Conservation (phyloP, 2,888 invertebrate species). For the Nebria salina region DNA sequence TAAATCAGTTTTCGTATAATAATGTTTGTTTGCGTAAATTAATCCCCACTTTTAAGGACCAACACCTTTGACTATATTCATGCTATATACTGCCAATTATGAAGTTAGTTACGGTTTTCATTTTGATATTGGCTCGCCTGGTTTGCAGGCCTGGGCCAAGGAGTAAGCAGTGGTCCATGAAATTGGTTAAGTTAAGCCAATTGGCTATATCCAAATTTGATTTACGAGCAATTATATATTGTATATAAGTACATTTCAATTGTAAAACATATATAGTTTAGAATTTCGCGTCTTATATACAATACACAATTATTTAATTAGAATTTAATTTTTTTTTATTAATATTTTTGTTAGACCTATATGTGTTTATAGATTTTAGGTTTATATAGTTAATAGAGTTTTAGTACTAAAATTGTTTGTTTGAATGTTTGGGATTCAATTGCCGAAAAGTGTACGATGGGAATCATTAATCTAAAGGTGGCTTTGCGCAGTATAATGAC, state of each 20-base stretch:
- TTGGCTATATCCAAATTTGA: neutral
- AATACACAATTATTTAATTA: too few species aligned
- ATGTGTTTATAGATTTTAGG: neutral
- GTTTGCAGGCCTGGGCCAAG: neutral
- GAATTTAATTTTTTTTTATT: too few species aligned
- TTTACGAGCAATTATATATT: neutral
- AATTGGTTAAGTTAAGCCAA: slow-evolving; percentile 3
- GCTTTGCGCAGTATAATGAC: neutral
- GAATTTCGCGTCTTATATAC: too few species aligned
- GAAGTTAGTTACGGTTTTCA: neutral
- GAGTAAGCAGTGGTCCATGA: slow-evolving; percentile 14
- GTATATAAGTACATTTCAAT: too few species aligned
- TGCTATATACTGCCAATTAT: neutral
- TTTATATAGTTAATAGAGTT: neutral
- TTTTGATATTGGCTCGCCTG: neutral
- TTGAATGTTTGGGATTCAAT: neutral
- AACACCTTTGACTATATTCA: neutral
- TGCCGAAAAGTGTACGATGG: neutral
- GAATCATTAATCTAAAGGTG: neutral
- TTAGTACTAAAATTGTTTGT: neutral
- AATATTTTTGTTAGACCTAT: neutral
- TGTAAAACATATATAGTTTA: too few species aligned
- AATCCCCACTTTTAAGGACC: neutral
- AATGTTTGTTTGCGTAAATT: neutral
- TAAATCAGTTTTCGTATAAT: neutral